Evolutionary conservation across 2,888 invertebrate genomes (phyloP).

Genomic region (Ophioninae sp.): DNA sequence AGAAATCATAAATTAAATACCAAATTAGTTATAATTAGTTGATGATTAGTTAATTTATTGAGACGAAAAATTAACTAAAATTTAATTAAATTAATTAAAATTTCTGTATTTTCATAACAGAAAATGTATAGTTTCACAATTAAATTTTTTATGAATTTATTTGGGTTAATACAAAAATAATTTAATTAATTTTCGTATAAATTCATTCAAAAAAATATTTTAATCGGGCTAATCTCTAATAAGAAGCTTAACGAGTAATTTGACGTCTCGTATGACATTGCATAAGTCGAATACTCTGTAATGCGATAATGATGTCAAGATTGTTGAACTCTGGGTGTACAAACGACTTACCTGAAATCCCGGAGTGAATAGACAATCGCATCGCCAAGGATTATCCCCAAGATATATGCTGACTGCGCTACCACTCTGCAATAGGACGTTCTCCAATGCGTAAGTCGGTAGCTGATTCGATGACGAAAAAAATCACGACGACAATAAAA

Average conservation of each 20-base stretch:
- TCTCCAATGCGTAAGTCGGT: conserved; percentile 91
- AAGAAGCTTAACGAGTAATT: background rate
- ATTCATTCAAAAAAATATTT: background rate
- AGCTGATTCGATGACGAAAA: conserved; percentile 82
- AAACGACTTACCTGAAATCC: conserved; percentile 85
- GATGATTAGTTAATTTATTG: background rate
- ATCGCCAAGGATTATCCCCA: conserved; percentile 91
- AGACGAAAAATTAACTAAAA: too few species aligned
- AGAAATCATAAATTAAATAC: too few species aligned
- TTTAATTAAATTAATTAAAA: too few species aligned
- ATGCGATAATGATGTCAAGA: background rate
- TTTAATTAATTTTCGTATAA: background rate
- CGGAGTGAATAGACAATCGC: conserved; percentile 91
- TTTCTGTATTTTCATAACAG: background rate
- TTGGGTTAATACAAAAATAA: background rate
- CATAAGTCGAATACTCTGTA: background rate
- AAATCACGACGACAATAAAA: conserved; percentile 66
- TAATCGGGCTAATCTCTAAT: background rate
- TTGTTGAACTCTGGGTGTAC: conserved; percentile 14
- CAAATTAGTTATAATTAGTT: too few species aligned
- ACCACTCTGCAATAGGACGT: conserved; percentile 88
- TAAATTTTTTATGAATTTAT: background rate
- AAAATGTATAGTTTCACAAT: background rate
- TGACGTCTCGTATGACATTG: background rate
- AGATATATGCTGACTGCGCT: conserved; percentile 87